Conservation (phyloP, 2,113 vertebrate genomes). For the Pogonocichla stellata region DNA sequence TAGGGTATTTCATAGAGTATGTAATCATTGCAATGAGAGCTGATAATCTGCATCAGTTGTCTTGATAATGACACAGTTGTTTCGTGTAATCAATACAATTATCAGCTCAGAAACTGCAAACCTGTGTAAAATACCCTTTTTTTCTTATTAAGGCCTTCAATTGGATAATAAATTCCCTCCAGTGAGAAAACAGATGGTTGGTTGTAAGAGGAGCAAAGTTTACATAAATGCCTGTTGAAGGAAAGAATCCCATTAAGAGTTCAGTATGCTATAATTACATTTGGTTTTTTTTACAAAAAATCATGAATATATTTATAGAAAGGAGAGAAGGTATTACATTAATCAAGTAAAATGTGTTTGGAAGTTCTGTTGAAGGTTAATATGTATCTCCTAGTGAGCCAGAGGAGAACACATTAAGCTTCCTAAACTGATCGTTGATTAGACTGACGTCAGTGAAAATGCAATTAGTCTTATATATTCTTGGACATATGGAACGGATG, state of each 20-base stretch:
- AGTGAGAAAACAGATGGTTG: not conserved
- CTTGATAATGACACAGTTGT: not conserved
- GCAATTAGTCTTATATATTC: constrained; percentile 58
- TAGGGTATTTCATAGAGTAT: not conserved
- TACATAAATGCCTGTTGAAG: not conserved
- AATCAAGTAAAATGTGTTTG: constrained; percentile 26
- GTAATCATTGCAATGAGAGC: not conserved
- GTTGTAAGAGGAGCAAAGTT: constrained; percentile 1
- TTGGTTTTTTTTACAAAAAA: not conserved
- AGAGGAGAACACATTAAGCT: constrained; percentile 36
- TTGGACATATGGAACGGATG: constrained; percentile 50
- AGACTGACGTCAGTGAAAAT: constrained; percentile 50
- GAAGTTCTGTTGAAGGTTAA: constrained; percentile 43
- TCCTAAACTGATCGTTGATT: constrained; percentile 24
- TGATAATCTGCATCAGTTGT: not conserved
- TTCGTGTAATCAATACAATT: not conserved
- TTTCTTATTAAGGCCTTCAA: not conserved
- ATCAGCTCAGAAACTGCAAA: not conserved
- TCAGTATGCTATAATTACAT: not conserved
- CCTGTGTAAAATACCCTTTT: not conserved
- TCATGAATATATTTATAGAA: not conserved
- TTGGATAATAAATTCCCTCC: not conserved
- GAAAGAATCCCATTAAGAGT: not conserved
- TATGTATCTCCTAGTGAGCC: constrained; percentile 18
- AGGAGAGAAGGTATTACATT: not conserved